Evolutionary conservation across 2,888 invertebrate genomes (phyloP), one percentile per base, ranked within the genome.

Genomic region (Sipha maydis): DNA sequence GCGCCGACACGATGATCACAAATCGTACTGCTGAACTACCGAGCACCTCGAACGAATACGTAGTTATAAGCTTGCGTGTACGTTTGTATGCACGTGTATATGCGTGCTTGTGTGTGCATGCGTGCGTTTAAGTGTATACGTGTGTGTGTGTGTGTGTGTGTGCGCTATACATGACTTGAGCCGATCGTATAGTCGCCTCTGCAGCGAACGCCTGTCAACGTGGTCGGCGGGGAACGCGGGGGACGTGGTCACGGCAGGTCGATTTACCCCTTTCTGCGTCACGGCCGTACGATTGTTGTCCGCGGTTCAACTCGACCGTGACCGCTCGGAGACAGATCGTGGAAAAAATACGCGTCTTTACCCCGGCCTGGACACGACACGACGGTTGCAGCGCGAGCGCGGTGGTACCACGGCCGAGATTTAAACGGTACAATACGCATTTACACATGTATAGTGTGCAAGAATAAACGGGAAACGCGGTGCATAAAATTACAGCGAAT

Each of bases 281-380:
- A 31, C 25, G 7, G 73, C 73, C 73, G 34, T 28, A 34, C 11
- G 48, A n/a, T 54, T 28, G 28, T 41, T 71, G 71, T 56, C 73
- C 31, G 34, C 73, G 56, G 31, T 78, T 73, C 73, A 34, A 83
- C 31, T 67, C 78, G 77, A 31, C 85, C 85, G 85, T 71, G 85
- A 85, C 85, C 85, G 78, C 85, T 67, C 78, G 85, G 69, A 67
- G 85, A 85, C 78, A 41, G 85, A 78, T 69, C 85, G 85, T 78
- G 69, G 67, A 78, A 85, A 79, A 78, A 78, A 48, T 0, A 48
- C 77, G 48, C 17, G 69, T n/a, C 11, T 69, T 69, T 28, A n/a
- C 69, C 28, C n/a, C 21, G 48, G 48, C 48, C 48, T 3, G 61
- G 61, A 25, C 61, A 34, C 54, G 34, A 69, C 67, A 34, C 3